Evolutionary conservation across 2,113 vertebrate species (phyloP).

Genomic region (Scalopus aquaticus): DNA sequence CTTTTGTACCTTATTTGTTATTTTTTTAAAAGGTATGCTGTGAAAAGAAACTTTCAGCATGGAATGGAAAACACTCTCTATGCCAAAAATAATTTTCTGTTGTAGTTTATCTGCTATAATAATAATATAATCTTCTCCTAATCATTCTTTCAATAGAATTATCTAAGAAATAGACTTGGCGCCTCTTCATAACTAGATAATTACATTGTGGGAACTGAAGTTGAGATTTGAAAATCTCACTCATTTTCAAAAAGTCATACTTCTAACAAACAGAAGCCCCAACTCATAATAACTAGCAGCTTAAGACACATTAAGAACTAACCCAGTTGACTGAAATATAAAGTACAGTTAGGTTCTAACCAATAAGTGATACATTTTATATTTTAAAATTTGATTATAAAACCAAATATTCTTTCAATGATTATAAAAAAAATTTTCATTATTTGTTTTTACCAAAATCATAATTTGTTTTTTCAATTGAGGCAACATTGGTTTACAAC

Average conservation of each 20-base stretch:
- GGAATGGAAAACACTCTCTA: not conserved
- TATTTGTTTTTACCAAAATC: too few species aligned
- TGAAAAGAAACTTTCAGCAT: not conserved
- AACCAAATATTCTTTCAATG: not conserved
- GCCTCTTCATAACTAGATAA: not conserved
- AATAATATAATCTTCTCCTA: not conserved
- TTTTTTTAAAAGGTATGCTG: not conserved
- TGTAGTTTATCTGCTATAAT: not conserved
- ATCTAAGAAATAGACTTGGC: not conserved
- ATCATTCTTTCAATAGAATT: not conserved
- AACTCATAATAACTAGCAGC: not conserved
- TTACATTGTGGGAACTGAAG: not conserved
- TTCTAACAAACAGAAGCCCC: slow-evolving; percentile 16
- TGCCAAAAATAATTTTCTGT: not conserved
- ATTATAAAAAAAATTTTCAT: too few species aligned
- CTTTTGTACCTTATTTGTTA: not conserved
- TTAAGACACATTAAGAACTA: not conserved
- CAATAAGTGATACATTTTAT: not conserved
- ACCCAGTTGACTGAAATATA: not conserved
- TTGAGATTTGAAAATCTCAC: not conserved
- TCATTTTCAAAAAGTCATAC: not conserved
- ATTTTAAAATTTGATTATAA: slow-evolving; percentile 1
- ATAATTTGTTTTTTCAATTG: too few species aligned
- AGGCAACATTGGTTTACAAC: too few species aligned
- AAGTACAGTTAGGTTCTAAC: not conserved